Evolutionary conservation across 2,797 vertebrate species (phyloP).

Genomic region (Sternotherus odoratus): DNA sequence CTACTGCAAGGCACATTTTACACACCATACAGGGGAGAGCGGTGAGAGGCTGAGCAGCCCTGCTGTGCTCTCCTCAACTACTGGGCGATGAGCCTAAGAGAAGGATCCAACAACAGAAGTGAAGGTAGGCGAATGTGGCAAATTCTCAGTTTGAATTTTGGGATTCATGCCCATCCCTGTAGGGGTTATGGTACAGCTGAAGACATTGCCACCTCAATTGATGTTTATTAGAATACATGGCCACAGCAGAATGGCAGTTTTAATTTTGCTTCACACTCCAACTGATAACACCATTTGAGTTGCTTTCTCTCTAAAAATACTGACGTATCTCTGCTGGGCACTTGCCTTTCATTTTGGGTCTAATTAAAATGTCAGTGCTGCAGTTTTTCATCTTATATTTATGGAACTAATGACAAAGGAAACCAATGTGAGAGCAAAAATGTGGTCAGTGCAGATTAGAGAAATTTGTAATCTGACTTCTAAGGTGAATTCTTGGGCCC

Average conservation of each 20-base stretch:
- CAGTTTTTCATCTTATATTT: neutral
- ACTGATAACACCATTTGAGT: neutral
- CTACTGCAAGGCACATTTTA: neutral
- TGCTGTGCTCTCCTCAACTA: neutral
- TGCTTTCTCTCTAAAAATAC: neutral
- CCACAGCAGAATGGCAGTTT: neutral
- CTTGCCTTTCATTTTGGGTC: neutral
- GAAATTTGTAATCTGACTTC: rapidly evolving
- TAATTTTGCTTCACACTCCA: neutral
- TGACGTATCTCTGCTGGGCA: neutral
- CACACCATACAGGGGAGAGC: neutral
- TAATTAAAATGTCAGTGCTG: neutral
- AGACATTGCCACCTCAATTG: neutral
- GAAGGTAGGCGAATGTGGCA: neutral
- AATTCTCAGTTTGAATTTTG: neutral
- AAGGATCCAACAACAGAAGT: neutral
- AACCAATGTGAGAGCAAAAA: rapidly evolving
- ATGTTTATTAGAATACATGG: neutral
- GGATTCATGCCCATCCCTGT: neutral
- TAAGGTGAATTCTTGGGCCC: neutral
- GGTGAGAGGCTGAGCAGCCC: neutral
- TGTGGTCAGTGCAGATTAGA: neutral
- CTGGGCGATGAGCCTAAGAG: neutral
- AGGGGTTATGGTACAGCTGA: neutral
- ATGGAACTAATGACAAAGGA: neutral